Evolutionary conservation across 1,140 invertebrate species (phyloP), one percentile per base, ranked within the genome.

Genomic region (Ceratosolen fusciceps): DNA sequence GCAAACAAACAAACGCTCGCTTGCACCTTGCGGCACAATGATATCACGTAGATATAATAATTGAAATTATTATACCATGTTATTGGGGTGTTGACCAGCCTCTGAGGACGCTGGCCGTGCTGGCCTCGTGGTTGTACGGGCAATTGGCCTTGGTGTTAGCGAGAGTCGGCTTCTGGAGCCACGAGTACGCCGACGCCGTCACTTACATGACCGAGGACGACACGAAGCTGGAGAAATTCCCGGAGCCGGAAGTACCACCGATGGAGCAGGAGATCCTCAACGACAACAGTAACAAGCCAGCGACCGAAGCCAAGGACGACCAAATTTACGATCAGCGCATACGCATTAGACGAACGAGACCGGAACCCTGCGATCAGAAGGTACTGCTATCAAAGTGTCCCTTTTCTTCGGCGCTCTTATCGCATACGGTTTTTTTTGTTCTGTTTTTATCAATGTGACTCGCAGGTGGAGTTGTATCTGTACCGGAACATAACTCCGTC

Each of bases 331-430:
- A 93, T 80, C 91, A 92, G 62, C 84, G 91, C 14, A 90, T 94
- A 0, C 89, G 93, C 5, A 95, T 96, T 82, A 95, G 95, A 79
- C 92, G 95, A 80, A 97, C 96, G 0, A 91, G 93, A 58, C 94
- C 94, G 0, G 93, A 94, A 80, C 93, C 95, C 1, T 97, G 96
- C 85, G 95, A 96, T 86, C 92, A 94, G 85, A 92, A 95, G 84
- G 92, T 92, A 88, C 52, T n/a, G n/a, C n/a, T n/a, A n/a, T n/a
- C n/a, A n/a, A n/a, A n/a, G n/a, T n/a, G n/a, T n/a, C n/a, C n/a
- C n/a, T n/a, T n/a, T n/a, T n/a, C n/a, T n/a, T n/a, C n/a, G n/a
- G n/a, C n/a, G n/a, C n/a, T n/a, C n/a, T n/a, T n/a, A n/a, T n/a
- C n/a, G n/a, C n/a, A n/a, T n/a, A n/a, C n/a, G n/a, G n/a, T n/a